These are phyloP conservation scores for Microcebus griseorufus DNA, from an alignment of 2,113 vertebrate genomes.

Conservation along the genomic window DNA sequence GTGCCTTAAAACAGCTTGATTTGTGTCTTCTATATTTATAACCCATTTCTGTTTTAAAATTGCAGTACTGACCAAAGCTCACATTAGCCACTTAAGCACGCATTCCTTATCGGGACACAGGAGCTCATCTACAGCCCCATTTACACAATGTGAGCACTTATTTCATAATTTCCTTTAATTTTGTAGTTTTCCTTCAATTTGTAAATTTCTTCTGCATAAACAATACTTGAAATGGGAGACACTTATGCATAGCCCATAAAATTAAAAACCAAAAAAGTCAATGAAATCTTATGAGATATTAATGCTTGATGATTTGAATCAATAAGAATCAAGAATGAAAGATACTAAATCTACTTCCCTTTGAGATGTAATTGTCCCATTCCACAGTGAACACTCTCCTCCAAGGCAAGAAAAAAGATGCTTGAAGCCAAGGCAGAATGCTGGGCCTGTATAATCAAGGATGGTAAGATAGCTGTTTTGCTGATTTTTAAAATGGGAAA, in stretches of 20 bases:
- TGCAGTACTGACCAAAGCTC: background rate
- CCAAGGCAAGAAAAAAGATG: background rate
- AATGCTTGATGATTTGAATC: background rate
- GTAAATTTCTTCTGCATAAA: background rate
- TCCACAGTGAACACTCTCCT: background rate
- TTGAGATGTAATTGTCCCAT: background rate
- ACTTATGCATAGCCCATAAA: background rate
- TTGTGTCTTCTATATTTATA: background rate
- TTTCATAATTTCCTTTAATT: background rate
- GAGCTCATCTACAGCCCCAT: background rate
- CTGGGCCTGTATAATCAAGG: rapidly evolving
- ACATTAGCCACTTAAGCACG: background rate
- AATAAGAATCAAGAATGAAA: background rate
- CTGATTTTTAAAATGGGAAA: background rate
- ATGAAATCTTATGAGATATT: background rate
- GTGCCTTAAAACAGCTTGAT: background rate
- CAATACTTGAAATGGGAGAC: background rate
- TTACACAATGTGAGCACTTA: background rate
- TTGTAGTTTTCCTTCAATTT: background rate
- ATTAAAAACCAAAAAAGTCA: background rate
- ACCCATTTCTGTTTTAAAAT: background rate
- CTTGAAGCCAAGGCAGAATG: background rate
- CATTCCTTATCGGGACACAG: background rate
- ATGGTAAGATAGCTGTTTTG: background rate
- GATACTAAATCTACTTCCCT: background rate